Evolutionary conservation across 2,888 invertebrate genomes (phyloP).

Genomic region (Acrobasis suavella): DNA sequence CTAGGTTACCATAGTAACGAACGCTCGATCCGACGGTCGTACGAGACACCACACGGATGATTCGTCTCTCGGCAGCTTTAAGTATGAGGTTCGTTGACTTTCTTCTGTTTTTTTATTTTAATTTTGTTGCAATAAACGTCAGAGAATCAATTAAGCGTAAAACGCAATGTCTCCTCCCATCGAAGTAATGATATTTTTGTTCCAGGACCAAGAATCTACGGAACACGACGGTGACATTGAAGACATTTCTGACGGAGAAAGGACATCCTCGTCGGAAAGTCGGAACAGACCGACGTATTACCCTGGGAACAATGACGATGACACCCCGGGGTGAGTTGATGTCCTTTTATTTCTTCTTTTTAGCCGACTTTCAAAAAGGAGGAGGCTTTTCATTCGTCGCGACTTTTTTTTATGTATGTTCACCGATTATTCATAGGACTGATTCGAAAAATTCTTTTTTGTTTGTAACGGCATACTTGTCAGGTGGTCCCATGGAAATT

Average conservation of each 20-base stretch:
- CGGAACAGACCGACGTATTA: constrained; percentile 85
- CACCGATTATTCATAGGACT: neutral
- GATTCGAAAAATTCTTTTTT: too few relatives aligned
- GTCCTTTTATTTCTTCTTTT: neutral
- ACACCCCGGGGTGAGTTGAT: constrained; percentile 68
- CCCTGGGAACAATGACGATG: constrained; percentile 85
- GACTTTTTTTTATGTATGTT: neutral
- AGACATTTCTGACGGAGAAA: constrained; percentile 91
- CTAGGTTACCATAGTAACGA: constrained; percentile 70
- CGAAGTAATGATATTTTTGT: constrained; percentile 17
- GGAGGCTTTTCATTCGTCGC: too few relatives aligned
- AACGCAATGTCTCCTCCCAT: too few relatives aligned
- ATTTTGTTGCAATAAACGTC: neutral
- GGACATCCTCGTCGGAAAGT: constrained; percentile 89
- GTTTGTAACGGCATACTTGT: too few relatives aligned
- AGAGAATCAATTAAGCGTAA: too few relatives aligned
- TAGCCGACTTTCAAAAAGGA: neutral
- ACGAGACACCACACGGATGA: constrained; percentile 86
- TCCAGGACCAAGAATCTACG: constrained; percentile 85
- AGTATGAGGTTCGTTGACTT: constrained; percentile 82
- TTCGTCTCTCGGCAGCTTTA: constrained; percentile 86
- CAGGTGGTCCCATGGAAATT: too few relatives aligned
- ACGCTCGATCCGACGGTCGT: constrained; percentile 66
- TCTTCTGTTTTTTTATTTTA: constrained; percentile 24
- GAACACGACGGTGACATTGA: constrained; percentile 94